phyloP scores from a whole-genome alignment of 1,140 invertebrate species.

The Leptonema lineaticorne region DNA sequence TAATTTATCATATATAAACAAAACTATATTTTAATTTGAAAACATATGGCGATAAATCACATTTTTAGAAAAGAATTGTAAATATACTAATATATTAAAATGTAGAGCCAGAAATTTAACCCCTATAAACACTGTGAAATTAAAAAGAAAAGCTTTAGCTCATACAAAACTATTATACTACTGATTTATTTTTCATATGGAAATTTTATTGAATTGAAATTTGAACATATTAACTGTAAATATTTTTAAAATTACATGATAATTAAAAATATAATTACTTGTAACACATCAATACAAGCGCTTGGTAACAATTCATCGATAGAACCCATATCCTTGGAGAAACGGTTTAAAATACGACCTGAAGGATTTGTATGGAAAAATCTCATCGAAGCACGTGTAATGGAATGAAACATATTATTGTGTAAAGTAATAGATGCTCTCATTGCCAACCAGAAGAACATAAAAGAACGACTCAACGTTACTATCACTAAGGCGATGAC shows the following conservation, averaged over 20 bases:
- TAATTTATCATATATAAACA: too few species aligned
- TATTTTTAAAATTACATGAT: background rate
- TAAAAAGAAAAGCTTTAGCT: too few species aligned
- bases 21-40: too few species aligned
- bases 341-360: constrained; percentile 74
- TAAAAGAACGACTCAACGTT: constrained; percentile 58
- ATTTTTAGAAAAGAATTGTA: too few species aligned
- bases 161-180: too few species aligned
- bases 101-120: too few species aligned
- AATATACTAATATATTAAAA: background rate
- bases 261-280: constrained; percentile 48
- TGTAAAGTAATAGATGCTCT: constrained; percentile 73
- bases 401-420: constrained; percentile 74
- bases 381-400: constrained; percentile 73
- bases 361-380: constrained; percentile 83
- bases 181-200: too few species aligned
- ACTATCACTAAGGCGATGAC: constrained; percentile 62
- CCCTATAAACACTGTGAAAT: too few species aligned
- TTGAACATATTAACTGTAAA: background rate
- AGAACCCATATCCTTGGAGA: constrained; percentile 83
- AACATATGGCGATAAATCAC: too few species aligned
- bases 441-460: constrained; percentile 71
- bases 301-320: constrained; percentile 83
- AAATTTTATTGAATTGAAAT: background rate
- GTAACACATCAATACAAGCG: constrained; percentile 69